Evolutionary conservation across 2,113 vertebrate genomes (phyloP).

Genomic region (Ciconia stormi): DNA sequence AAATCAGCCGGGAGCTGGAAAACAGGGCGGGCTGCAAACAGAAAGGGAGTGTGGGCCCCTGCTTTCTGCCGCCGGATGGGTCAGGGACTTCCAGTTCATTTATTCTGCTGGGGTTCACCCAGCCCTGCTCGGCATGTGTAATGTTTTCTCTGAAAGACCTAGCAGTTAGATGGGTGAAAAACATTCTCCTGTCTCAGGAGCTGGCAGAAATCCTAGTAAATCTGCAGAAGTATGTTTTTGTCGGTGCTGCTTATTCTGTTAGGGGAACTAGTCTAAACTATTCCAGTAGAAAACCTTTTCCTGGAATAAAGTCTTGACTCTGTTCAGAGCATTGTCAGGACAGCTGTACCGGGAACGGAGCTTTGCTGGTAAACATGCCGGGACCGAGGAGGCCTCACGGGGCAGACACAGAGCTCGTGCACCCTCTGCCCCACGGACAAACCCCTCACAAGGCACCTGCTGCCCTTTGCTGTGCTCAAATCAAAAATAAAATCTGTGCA

Average conservation of each 20-base stretch:
- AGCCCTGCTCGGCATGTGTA: constrained; percentile 11
- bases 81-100: constrained; percentile 38
- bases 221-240: constrained; percentile 58
- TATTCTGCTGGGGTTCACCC: constrained; percentile 10
- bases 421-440: background rate
- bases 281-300: constrained; percentile 38
- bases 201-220: constrained; percentile 59
- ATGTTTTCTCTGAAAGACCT: constrained; percentile 37
- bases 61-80: background rate
- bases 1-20: background rate
- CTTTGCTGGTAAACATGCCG: background rate
- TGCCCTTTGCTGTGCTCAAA: background rate
- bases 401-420: background rate
- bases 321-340: constrained; percentile 20
- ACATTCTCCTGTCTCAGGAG: constrained; percentile 37
- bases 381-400: fast-evolving
- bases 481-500: fast-evolving
- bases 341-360: background rate
- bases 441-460: background rate
- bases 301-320: constrained; percentile 49
- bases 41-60: constrained; percentile 11
- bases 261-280: constrained; percentile 23
- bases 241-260: constrained; percentile 27
- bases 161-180: constrained; percentile 35
- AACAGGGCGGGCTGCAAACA: background rate